Conservation (phyloP, 2,113 vertebrate species). For the Acrocephalus arundinaceus region DNA sequence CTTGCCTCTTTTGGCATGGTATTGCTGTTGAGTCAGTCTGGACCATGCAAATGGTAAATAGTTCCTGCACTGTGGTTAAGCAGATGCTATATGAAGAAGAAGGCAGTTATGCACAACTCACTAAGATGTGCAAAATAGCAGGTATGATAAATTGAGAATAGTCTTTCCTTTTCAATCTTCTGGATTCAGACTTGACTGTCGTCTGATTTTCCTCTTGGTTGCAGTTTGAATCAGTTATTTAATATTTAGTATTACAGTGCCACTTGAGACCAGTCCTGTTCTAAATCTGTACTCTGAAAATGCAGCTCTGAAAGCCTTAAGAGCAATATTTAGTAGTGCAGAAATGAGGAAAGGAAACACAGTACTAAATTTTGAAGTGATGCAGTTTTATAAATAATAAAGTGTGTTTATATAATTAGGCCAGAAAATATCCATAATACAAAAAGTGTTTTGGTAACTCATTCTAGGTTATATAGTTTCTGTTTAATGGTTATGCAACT, state of each 20-base stretch:
- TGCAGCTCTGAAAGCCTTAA: constrained; percentile 25
- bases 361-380: constrained; percentile 21
- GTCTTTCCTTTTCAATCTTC: constrained; percentile 27
- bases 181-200: constrained; percentile 25
- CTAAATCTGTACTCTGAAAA: constrained; percentile 46
- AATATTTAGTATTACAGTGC: constrained; percentile 63
- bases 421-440: not conserved
- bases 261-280: constrained; percentile 38
- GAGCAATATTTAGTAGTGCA: constrained; percentile 53
- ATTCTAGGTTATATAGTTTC: not conserved
- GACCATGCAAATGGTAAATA: not conserved
- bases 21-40: not conserved
- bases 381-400: constrained; percentile 50
- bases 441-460: constrained; percentile 36
- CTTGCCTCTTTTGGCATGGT: not conserved
- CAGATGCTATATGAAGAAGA: not conserved
- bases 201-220: constrained; percentile 46
- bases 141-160: not conserved
- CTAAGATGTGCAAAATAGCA: not conserved
- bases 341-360: not conserved
- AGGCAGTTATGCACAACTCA: not conserved
- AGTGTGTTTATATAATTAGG: constrained; percentile 5
- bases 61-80: not conserved
- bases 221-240: constrained; percentile 51
- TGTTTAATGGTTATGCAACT: constrained; percentile 6